Percentiles rank a stretch among this genome's conserved stretches.
Evolutionary conservation across 2,797 vertebrate species (phyloP).

Genomic region (Sebastes itinus): DNA sequence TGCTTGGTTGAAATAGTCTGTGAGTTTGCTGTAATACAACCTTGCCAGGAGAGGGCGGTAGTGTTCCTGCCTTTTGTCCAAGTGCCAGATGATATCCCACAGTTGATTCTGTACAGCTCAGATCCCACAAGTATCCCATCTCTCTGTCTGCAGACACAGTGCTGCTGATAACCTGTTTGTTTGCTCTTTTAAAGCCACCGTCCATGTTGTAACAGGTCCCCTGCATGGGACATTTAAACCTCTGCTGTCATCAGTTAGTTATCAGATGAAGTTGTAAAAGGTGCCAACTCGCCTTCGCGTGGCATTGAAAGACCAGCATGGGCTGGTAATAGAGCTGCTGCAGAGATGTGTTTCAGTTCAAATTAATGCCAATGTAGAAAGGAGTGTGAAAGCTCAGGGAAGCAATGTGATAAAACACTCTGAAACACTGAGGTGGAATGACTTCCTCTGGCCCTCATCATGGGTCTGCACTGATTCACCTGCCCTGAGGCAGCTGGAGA

Average conservation of each 20-base stretch:
- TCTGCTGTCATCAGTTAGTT: conserved; percentile 49
- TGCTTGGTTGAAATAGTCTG: background rate
- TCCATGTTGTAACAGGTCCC: conserved; percentile 58
- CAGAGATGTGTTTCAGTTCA: background rate
- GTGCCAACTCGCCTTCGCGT: conserved; percentile 19
- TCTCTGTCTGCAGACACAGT: conserved; percentile 4
- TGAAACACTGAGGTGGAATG: background rate
- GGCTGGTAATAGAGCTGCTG: background rate
- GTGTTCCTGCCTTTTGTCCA: background rate
- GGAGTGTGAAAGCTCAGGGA: background rate
- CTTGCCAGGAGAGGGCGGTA: conserved; percentile 64
- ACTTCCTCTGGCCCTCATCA: conserved; percentile 6
- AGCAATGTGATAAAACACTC: background rate
- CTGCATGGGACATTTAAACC: conserved; percentile 67
- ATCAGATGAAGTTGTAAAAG: conserved; percentile 49
- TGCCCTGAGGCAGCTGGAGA: conserved; percentile 20
- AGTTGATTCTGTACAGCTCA: background rate
- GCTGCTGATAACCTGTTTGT: conserved; percentile 43
- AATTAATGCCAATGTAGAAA: background rate
- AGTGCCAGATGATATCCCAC: background rate
- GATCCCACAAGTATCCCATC: conserved; percentile 33
- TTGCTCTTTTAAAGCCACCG: conserved; percentile 35
- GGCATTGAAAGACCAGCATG: background rate
- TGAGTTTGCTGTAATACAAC: background rate
- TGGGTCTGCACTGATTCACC: conserved; percentile 27